A percentile compares a stretch with the other conserved stretches of the same genome.
phyloP scores from a whole-genome alignment of 2,888 invertebrate genomes.

The Drosophila prostipennis region DNA sequence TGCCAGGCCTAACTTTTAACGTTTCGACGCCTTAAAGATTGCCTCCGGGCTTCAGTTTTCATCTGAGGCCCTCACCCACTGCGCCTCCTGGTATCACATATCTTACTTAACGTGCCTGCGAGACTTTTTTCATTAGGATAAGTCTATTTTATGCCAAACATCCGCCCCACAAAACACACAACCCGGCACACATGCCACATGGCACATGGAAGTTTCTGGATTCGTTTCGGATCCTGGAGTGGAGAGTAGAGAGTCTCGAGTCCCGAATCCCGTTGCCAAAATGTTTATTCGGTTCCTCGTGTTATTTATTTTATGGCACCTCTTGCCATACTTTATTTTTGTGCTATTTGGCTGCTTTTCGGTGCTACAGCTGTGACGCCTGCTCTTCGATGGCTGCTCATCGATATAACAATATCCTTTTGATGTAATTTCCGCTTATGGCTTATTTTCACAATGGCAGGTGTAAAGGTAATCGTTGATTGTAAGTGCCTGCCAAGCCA shows the following conservation, averaged over 20 bases:
- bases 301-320: conserved; percentile 80
- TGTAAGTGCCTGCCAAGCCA: conserved; percentile 73
- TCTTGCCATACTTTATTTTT: conserved; percentile 76
- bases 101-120: conserved; percentile 75
- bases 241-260: background rate
- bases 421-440: conserved; percentile 79
- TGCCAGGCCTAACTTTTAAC: conserved; percentile 72
- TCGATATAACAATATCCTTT: conserved; percentile 79
- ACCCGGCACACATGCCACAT: conserved; percentile 15
- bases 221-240: conserved; percentile 24
- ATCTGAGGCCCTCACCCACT: conserved; percentile 1
- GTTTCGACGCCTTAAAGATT: conserved; percentile 66
- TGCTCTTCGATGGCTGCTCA: conserved; percentile 56
- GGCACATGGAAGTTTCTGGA: conserved; percentile 44
- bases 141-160: conserved; percentile 76
- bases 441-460: conserved; percentile 80
- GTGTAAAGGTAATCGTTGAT: conserved; percentile 79
- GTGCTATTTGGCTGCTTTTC: conserved; percentile 57
- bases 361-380: conserved; percentile 29
- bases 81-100: conserved; percentile 65
- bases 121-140: conserved; percentile 79
- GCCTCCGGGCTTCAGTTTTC: conserved; percentile 12
- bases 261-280: conserved; percentile 51
- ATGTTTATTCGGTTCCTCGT: conserved; percentile 77
- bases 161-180: conserved; percentile 43